Evolutionary conservation across 2,113 vertebrate genomes (phyloP).

Genomic region (Pampusana beccarii): DNA sequence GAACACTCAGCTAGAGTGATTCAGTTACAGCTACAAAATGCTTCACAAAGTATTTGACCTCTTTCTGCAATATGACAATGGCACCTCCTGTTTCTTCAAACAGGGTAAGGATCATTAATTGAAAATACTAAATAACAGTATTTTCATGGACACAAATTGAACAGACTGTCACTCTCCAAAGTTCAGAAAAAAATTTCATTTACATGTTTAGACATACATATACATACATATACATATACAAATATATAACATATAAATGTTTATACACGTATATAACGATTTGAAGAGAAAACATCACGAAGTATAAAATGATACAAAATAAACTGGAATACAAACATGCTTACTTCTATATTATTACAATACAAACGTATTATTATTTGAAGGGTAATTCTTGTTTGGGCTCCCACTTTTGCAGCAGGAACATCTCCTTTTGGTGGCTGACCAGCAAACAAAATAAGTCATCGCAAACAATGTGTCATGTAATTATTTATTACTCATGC

Average conservation of each 20-base stretch:
- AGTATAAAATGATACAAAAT: not conserved
- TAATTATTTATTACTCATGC: not conserved
- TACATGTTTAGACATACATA: not conserved
- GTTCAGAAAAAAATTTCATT: not conserved
- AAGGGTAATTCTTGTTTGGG: not conserved
- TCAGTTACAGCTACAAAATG: not conserved
- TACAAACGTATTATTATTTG: not conserved
- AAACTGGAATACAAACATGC: not conserved
- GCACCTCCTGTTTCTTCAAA: not conserved
- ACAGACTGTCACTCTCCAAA: not conserved
- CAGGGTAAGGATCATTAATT: fast-evolving
- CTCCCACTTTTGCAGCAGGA: not conserved
- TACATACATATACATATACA: fast-evolving
- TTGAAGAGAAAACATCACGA: not conserved
- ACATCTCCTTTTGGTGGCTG: not conserved
- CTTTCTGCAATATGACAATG: not conserved
- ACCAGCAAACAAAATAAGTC: not conserved
- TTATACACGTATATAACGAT: not conserved
- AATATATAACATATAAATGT: not conserved
- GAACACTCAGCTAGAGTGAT: not conserved
- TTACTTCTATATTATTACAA: not conserved
- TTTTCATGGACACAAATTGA: not conserved
- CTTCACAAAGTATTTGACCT: not conserved
- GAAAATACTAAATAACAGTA: not conserved
- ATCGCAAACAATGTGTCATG: not conserved